phyloP scores from a whole-genome alignment of 2,113 vertebrate genomes.

The Hippocampus barbouri region DNA sequence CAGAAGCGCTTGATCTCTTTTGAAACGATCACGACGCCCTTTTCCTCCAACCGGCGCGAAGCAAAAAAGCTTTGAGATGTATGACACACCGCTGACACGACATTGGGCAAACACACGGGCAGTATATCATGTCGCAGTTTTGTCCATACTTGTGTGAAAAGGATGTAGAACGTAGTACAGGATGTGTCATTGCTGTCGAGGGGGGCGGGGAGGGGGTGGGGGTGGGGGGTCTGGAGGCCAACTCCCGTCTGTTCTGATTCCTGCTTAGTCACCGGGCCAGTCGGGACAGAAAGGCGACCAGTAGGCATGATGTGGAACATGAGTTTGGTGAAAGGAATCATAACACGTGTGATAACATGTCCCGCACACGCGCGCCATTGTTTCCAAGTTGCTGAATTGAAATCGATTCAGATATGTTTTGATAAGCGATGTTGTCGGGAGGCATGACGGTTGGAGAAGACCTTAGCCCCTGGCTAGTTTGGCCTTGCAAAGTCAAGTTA shows the following conservation, averaged over 20 bases:
- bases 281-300: constrained; percentile 15
- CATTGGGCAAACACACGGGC: constrained; percentile 29
- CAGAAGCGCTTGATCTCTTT: constrained; percentile 29
- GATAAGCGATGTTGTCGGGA: neutral
- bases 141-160: constrained; percentile 20
- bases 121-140: constrained; percentile 41
- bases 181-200: constrained; percentile 54
- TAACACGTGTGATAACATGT: constrained; percentile 10
- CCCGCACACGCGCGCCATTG: neutral
- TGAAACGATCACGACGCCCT: constrained; percentile 26
- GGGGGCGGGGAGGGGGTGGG: constrained; percentile 12
- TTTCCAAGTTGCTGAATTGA: no score
- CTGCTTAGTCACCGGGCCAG: constrained; percentile 63
- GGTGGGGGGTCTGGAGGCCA: constrained; percentile 12
- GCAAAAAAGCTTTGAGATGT: constrained; percentile 26
- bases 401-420: neutral
- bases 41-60: constrained; percentile 33
- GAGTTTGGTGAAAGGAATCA: neutral
- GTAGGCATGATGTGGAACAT: constrained; percentile 17
- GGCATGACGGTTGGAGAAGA: neutral
- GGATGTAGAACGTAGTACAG: neutral
- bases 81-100: constrained; percentile 42
- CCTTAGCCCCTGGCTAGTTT: constrained; percentile 17
- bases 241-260: constrained; percentile 53
- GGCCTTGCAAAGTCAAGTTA: constrained; percentile 39